Base-by-base conservation (phyloP, 1,140 invertebrate genomes). In the Drosophila bipectinata region DNA sequence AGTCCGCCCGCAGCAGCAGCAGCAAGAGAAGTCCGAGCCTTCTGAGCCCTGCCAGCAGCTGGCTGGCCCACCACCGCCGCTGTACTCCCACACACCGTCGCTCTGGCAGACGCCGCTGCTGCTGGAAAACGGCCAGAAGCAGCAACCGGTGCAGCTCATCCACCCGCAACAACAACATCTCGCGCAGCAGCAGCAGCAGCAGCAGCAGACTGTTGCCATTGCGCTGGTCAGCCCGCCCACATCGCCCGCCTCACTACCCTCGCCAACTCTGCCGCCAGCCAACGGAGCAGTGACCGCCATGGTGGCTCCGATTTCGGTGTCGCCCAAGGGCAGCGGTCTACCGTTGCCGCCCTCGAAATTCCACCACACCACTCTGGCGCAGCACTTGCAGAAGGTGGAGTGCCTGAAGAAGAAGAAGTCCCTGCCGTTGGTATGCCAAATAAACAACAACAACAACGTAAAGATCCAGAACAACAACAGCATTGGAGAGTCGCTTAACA, bases 61-160 rank as follows among this genome's bases (percentile, higher is more conserved):
- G 32, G 45, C 51, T 32, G 41, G 49, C 45, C 57, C 68, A 44
- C 76, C 79, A 21, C 82, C 83, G 14, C 83, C 83, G 21, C 84
- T 84, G 8, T 88, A 89, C 37, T 71, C 79, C 54, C 83, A 88
- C 60, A 91, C 90, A 39, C 85, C 90, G 12, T 91, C 90, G 52
- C 58, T 91, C 67, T 91, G 90, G 90, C 90, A 91, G 67, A 91
- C 90, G 47, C 90, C 90, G 54, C 74, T 91, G 44, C 68, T 91
- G 21, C 72, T 91, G 74, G 90, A 91, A 24, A 87, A 62, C 32
- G 69, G 58, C 32, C 80, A 84, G 49, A 85, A 84, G 49, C 72
- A 69, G 21, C 77, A 37, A 18, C 62, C 53, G 8, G 57, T 49
- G 21, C 72, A 54, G 9, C 63, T n/a, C 64, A 57, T 2, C 53